phyloP scores from a whole-genome alignment of 2,113 vertebrate species.

The Carassius gibelio region DNA sequence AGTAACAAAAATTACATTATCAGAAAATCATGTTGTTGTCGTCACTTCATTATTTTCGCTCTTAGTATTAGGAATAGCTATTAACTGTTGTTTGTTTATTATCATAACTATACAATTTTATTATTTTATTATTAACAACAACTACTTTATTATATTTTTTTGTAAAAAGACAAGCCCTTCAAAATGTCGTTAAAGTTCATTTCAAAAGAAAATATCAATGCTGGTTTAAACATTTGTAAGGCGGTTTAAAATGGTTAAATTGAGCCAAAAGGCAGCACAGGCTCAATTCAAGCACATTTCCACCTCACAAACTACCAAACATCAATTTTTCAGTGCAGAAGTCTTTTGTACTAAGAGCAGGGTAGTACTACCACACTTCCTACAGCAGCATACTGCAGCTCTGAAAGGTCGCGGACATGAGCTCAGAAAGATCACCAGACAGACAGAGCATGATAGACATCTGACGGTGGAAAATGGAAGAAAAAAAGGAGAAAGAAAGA shows the following conservation, averaged over 20 bases:
- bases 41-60: no score
- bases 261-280: background rate
- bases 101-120: no score
- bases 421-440: background rate
- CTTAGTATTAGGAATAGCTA: no score
- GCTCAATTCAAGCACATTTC: background rate
- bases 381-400: background rate
- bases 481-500: no score
- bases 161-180: no score
- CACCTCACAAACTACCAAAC: background rate
- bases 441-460: background rate
- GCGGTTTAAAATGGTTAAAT: background rate
- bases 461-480: background rate
- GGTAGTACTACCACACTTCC: background rate
- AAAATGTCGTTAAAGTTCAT: background rate
- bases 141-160: no score
- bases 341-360: slow-evolving; percentile 2
- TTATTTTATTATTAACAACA: no score
- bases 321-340: background rate
- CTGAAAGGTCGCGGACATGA: background rate
- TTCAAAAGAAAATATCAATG: background rate
- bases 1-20: no score
- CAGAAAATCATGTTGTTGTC: no score
- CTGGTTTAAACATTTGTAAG: background rate
- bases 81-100: no score